phyloP scores from a whole-genome alignment of 1,140 invertebrate species.

The Temnothorax nylanderi region DNA sequence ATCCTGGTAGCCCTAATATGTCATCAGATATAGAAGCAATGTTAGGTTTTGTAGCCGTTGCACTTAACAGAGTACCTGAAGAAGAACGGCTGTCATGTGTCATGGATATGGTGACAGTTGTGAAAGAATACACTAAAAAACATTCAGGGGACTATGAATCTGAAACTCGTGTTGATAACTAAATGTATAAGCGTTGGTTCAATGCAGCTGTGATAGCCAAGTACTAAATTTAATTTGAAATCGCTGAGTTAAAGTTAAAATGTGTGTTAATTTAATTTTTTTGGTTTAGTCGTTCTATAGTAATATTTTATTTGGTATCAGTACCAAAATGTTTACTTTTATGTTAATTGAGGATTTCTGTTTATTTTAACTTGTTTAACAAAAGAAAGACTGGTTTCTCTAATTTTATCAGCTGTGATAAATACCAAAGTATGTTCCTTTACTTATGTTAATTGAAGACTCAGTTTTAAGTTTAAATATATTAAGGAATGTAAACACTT shows the following conservation, averaged over 20 bases:
- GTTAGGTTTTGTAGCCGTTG: not conserved
- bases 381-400: too few relatives aligned
- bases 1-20: too few relatives aligned
- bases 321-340: not conserved
- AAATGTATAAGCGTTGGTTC: not conserved
- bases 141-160: not conserved
- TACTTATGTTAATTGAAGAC: not conserved
- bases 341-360: not conserved
- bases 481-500: too few relatives aligned
- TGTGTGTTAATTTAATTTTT: not conserved
- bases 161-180: not conserved
- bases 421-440: not conserved
- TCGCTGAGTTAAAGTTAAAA: not conserved
- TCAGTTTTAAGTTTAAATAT: too few relatives aligned
- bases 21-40: too few relatives aligned
- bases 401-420: not conserved
- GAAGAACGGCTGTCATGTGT: not conserved
- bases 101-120: not conserved
- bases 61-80: not conserved
- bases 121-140: constrained; percentile 9
- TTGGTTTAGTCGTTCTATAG: not conserved
- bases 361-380: too few relatives aligned
- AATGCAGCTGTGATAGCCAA: not conserved
- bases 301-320: not conserved
- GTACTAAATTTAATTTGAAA: not conserved